phyloP scores from a whole-genome alignment of 2,888 invertebrate species.

The Drosophila vallismaia region DNA sequence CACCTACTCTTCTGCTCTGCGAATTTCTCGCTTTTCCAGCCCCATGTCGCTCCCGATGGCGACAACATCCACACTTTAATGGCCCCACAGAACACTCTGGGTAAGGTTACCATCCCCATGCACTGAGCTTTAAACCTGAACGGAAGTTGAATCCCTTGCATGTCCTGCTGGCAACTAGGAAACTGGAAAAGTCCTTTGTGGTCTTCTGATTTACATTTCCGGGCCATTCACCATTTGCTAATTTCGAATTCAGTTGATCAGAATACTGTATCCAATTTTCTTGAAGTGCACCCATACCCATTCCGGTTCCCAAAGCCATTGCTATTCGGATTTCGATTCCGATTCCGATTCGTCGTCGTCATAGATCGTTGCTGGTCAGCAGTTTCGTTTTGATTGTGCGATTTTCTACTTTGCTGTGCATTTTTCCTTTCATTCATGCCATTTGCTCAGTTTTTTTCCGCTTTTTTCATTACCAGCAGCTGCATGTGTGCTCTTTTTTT shows the following conservation, averaged over 20 bases:
- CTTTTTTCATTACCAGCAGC: constrained; percentile 21
- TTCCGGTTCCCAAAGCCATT: constrained; percentile 15
- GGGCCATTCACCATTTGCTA: not conserved
- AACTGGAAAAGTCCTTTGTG: not conserved
- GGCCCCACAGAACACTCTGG: constrained; percentile 26
- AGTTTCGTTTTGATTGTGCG: constrained; percentile 75
- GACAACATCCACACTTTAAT: constrained; percentile 57
- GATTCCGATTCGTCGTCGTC: constrained; percentile 31
- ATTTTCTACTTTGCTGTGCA: constrained; percentile 63
- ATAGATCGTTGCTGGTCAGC: constrained; percentile 69
- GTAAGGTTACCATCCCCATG: constrained; percentile 9
- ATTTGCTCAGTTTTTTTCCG: constrained; percentile 22
- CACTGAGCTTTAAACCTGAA: constrained; percentile 1
- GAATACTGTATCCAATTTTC: constrained; percentile 6
- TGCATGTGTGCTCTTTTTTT: constrained; percentile 38
- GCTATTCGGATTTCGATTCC: constrained; percentile 32
- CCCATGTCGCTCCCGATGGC: constrained; percentile 16
- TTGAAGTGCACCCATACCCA: constrained; percentile 16
- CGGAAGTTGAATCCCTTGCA: not conserved
- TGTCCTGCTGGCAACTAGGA: not conserved
- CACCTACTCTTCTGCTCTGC: constrained; percentile 4
- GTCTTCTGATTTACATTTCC: not conserved
- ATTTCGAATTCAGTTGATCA: not conserved
- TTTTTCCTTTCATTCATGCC: constrained; percentile 46
- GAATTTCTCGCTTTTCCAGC: constrained; percentile 9